These are phyloP conservation scores for Acanthopagrus latus DNA, from an alignment of 2,797 vertebrate genomes.

Conservation along the genomic window DNA sequence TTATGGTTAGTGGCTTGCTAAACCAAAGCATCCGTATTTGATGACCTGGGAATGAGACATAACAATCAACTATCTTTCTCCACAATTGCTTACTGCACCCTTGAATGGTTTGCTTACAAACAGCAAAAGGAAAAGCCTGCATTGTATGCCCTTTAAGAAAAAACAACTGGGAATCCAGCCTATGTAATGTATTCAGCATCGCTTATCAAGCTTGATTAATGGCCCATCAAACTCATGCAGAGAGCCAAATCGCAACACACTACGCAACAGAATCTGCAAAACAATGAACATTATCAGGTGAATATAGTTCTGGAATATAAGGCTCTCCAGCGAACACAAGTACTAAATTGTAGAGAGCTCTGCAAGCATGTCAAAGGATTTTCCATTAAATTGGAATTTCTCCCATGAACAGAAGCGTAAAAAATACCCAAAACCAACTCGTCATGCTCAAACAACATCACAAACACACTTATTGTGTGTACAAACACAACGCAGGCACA, in stretches of 20 bases:
- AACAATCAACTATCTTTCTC: too few species aligned
- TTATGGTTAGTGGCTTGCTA: too few species aligned
- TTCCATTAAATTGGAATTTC: conserved; percentile 13
- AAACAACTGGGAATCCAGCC: not conserved
- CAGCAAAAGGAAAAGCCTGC: too few species aligned
- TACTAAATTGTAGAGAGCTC: not conserved
- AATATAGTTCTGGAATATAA: not conserved
- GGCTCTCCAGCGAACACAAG: conserved; percentile 14
- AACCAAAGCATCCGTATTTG: too few species aligned
- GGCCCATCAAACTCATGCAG: conserved; percentile 19
- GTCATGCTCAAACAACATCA: not conserved
- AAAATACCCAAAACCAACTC: conserved; percentile 8
- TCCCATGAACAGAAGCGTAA: conserved; percentile 12
- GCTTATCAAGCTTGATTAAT: conserved; percentile 11
- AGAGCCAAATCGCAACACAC: not conserved
- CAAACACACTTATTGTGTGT: not conserved
- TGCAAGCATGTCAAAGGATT: conserved; percentile 15
- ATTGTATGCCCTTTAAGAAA: not conserved
- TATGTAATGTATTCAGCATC: not conserved
- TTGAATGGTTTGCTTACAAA: too few species aligned
- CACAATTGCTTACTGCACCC: too few species aligned
- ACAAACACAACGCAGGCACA: not conserved
- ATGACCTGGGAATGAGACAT: too few species aligned
- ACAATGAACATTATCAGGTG: conserved; percentile 21
- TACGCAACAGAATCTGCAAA: conserved; percentile 3